Evolutionary conservation across 2,888 invertebrate genomes (phyloP).

Genomic region (Actias luna): DNA sequence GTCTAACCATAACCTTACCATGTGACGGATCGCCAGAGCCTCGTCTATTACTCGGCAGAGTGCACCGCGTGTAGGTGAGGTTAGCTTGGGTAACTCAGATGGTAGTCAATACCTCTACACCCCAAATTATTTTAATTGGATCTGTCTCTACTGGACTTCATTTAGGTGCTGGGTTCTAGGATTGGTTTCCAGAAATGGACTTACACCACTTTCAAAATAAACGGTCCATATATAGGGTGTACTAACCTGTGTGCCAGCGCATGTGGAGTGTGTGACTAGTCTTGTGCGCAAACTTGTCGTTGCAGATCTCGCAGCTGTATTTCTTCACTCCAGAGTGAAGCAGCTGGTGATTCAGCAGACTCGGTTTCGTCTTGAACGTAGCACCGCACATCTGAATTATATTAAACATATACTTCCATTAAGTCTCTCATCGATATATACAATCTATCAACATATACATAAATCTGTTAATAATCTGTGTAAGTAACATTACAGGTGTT

Average conservation of each 20-base stretch:
- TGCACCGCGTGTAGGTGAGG: too few species aligned
- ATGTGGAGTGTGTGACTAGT: slow-evolving; percentile 89
- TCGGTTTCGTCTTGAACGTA: slow-evolving; percentile 87
- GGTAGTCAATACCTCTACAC: too few species aligned
- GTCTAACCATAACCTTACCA: too few species aligned
- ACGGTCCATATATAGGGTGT: not conserved
- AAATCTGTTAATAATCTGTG: not conserved
- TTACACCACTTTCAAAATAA: too few species aligned
- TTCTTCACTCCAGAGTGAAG: slow-evolving; percentile 88
- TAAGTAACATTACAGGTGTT: too few species aligned
- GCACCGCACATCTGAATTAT: slow-evolving; percentile 71
- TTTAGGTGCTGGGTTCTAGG: too few species aligned
- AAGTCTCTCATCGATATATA: not conserved
- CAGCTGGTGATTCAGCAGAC: slow-evolving; percentile 86
- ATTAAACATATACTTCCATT: not conserved
- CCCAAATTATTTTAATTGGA: too few species aligned
- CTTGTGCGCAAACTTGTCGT: slow-evolving; percentile 88
- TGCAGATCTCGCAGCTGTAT: slow-evolving; percentile 86
- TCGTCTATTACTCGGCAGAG: too few species aligned
- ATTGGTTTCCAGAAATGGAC: too few species aligned
- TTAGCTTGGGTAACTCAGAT: too few species aligned
- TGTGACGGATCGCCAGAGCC: too few species aligned
- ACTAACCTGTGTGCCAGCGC: slow-evolving; percentile 84
- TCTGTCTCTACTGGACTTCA: too few species aligned
- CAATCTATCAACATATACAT: not conserved